Base-by-base conservation (phyloP, 2,797 vertebrate genomes). In the Leuciscus waleckii region DNA sequence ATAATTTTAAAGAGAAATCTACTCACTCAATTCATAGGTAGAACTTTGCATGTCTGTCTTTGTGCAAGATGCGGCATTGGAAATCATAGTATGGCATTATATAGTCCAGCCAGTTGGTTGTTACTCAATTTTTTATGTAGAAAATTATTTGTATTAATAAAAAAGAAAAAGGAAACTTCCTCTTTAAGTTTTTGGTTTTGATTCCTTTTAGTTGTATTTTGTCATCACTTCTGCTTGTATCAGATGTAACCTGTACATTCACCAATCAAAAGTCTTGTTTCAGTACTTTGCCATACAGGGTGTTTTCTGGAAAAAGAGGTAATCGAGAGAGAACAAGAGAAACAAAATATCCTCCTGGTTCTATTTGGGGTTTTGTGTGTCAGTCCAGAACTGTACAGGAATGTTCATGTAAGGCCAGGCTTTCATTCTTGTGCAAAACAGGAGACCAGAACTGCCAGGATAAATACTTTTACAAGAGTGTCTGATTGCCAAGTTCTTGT, bases 361-460 rank as follows among this genome's bases (percentile, higher is more conserved):
- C 93, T 95, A 94, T 95, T 95, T 93, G 91, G 89, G 90, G 91
- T 85, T 58, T 71, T 90, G 86, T 92, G 87, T 94, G 90, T 93
- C 91, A 91, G 88, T 90, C 90, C 92, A 89, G 87, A 88, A 94
- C 90, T 90, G 89, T 91, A 87, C 78, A 90, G 91, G 93, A 94
- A 94, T 95, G 92, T 90, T 69, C 35, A 49, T 90, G 78, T 8
- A 71, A 89, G 91, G 91, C 88, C 90, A 92, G 80, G 41, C 76
- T 65, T 89, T 84, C 21, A 81, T 88, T 91, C 90, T 91, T 86
- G 58, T 70, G 90, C 71, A 87, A 91, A 92, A 91, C 85, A 89
- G 88, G 86, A 92, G 87, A 91, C 91, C 90, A 67, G 67, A 84
- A 81, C 90, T 88, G 82, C 56, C 89, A 89, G 83, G 67, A 37